Evolutionary conservation across 2,888 invertebrate genomes (phyloP), one percentile per base, ranked within the genome.

Genomic region (Cordilura impudica): DNA sequence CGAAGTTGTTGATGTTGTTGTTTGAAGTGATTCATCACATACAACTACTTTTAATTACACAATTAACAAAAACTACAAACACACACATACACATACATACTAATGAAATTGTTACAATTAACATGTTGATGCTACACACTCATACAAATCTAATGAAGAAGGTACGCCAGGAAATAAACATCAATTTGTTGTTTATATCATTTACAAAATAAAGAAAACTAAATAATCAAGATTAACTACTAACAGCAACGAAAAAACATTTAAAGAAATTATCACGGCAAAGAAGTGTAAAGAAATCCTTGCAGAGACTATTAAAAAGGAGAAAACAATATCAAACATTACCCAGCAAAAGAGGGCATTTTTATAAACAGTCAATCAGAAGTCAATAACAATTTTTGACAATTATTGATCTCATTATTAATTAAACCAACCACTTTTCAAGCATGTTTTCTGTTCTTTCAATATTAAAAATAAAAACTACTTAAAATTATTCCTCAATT

Each of bases 141-240:
- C 21, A 4, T 65, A 43, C 54, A 4, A 16, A 26, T 53, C 26
- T 58, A 66, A 75, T 71, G 54, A 74, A 79, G 47, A n/a, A 79
- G 47, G 16, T 58, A 49, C 51, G 43, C 39, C 56, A 65, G 47
- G 45, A 61, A 69, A 75, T 75, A 61, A 61, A 69, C 35, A 69
- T 26, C 23, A 69, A 67, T 69, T 75, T 75, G 66, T 45, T 67
- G 31, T 60, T 74, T 53, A 47, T 67, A 26, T 61, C 12, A 5
- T 21, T 47, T 19, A 61, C 14, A 14, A 31, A 39, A 39, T 12
- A 2, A n/a, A 39, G 12, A 39, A 12, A 10, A 39, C 10, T 19
- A 65, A 58, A 61, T 69, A 75, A 69, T 75, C 54, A 75, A 54
- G 49, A 75, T 75, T 67, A 69, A 14, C 73, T 66, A 43, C 18